Evolutionary conservation across 2,797 vertebrate species (phyloP).

Genomic region (Diplodus sargus): DNA sequence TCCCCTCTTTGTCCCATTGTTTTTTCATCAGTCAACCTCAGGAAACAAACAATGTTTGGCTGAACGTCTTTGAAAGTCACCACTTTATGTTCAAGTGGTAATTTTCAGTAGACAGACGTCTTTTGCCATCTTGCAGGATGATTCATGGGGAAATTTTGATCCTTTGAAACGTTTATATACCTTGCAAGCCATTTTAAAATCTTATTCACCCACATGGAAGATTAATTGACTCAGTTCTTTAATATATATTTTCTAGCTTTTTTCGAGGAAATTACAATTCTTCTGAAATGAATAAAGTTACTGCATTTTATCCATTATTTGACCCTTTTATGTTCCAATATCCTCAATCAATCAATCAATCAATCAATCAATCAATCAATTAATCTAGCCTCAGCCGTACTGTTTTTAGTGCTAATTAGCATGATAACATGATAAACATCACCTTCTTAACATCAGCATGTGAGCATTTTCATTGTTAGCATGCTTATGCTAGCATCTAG

Average conservation of each 20-base stretch:
- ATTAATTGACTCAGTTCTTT: slow-evolving; percentile 5
- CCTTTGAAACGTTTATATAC: slow-evolving; percentile 6
- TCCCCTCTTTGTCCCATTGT: slow-evolving; percentile 36
- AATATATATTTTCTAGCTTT: not conserved
- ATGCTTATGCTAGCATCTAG: not conserved
- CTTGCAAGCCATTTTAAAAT: not conserved
- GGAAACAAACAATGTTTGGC: slow-evolving; percentile 52
- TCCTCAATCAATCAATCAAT: not conserved
- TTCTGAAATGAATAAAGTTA: not conserved
- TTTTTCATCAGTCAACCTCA: slow-evolving; percentile 60
- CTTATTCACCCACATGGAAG: not conserved
- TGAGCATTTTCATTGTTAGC: not conserved
- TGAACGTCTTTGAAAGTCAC: slow-evolving; percentile 37
- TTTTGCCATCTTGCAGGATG: slow-evolving; percentile 18
- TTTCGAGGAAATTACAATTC: not conserved
- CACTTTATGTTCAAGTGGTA: slow-evolving; percentile 19
- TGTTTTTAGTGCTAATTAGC: slow-evolving; percentile 1
- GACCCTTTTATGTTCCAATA: not conserved
- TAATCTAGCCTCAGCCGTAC: too few relatives aligned
- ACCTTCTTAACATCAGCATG: not conserved
- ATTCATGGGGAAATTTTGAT: slow-evolving; percentile 13
- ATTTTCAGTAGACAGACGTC: slow-evolving; percentile 29
- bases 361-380: not conserved
- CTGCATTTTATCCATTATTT: not conserved
- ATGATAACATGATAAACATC: not conserved